phyloP scores from a whole-genome alignment of 53 echinoderm and acorn worm genomes.

The Stichopus horrens region DNA sequence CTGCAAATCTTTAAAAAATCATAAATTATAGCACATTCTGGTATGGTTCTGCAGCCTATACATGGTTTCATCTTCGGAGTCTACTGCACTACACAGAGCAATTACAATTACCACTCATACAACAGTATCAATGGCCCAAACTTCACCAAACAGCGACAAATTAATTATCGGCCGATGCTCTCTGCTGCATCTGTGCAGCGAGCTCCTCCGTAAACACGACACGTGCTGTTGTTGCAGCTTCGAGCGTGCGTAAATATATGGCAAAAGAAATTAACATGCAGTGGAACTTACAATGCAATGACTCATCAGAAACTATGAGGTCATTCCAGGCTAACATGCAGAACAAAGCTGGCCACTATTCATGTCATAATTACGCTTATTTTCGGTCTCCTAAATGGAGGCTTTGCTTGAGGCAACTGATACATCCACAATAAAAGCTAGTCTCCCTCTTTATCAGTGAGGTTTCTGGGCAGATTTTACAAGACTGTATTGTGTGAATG shows the following conservation, averaged over 20 bases:
- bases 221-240: no score
- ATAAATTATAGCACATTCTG: no score
- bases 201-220: not conserved
- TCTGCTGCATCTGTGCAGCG: not conserved
- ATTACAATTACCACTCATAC: not conserved
- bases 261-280: no score
- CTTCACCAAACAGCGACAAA: no score
- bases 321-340: not conserved
- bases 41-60: no score
- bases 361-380: not conserved
- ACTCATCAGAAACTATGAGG: not conserved
- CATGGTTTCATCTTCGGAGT: no score
- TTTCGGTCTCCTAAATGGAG: not conserved
- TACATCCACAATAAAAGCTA: not conserved
- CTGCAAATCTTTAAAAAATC: no score
- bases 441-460: not conserved
- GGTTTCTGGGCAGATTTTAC: not conserved
- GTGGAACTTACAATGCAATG: no score
- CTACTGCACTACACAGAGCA: not conserved
- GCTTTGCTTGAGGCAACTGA: not conserved
- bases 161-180: no score
- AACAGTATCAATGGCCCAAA: no score
- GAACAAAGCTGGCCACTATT: conserved; percentile 8
- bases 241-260: no score
- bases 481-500: not conserved